phyloP scores from a whole-genome alignment of 2,797 vertebrate genomes.

The Chelmon rostratus region DNA sequence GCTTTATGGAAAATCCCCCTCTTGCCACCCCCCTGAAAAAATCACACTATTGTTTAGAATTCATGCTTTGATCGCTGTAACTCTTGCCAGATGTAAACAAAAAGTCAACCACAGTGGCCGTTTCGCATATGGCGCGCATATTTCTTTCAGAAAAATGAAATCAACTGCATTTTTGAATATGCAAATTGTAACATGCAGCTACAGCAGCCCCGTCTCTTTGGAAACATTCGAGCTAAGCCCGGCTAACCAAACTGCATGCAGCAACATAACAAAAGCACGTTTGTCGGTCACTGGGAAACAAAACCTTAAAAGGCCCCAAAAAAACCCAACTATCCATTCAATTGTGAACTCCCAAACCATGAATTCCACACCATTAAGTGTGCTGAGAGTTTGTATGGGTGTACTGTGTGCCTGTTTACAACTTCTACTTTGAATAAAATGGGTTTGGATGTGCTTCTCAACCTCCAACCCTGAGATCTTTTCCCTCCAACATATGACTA shows the following conservation, averaged over 20 bases:
- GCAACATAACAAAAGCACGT: background rate
- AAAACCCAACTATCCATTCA: background rate
- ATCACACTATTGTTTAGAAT: background rate
- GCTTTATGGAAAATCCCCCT: background rate
- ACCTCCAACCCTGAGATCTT: background rate
- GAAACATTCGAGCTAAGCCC: background rate
- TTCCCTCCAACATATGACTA: background rate
- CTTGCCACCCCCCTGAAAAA: background rate
- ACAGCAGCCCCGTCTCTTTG: background rate
- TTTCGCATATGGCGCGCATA: background rate
- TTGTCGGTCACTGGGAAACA: background rate
- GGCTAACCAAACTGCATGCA: background rate
- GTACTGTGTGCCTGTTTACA: conserved; percentile 1
- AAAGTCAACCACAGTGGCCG: background rate
- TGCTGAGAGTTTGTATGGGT: conserved; percentile 2
- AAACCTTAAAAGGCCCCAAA: conserved; percentile 6
- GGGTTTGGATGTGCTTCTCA: conserved; percentile 8
- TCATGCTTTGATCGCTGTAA: background rate
- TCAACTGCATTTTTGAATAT: background rate
- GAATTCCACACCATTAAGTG: conserved; percentile 25
- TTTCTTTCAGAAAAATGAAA: background rate
- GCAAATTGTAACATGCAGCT: background rate
- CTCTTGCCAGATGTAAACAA: background rate
- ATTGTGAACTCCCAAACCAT: conserved; percentile 2
- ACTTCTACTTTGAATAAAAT: background rate